Evolutionary conservation across 2,113 vertebrate species (phyloP).

Genomic region (Caranx melampygus): DNA sequence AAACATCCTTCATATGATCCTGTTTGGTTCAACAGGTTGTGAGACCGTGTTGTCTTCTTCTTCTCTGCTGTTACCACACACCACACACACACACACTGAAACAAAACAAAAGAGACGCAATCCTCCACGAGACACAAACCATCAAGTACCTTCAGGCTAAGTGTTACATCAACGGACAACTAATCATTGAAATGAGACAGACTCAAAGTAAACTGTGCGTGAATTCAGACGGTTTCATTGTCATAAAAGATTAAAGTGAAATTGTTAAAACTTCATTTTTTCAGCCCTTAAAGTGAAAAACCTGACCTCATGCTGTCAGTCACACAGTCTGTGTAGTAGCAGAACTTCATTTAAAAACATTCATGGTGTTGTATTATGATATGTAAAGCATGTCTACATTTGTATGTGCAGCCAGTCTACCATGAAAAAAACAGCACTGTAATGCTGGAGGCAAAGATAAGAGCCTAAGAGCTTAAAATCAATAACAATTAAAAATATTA

Average conservation of each 20-base stretch:
- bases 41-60: background rate
- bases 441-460: slow-evolving; percentile 28
- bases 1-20: slow-evolving; percentile 30
- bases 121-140: background rate
- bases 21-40: background rate
- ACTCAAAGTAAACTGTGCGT: slow-evolving; percentile 17
- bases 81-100: background rate
- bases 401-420: slow-evolving; percentile 2
- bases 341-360: slow-evolving; percentile 41
- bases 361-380: background rate
- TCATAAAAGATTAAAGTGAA: background rate
- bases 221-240: background rate
- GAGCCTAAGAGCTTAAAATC: slow-evolving; percentile 7
- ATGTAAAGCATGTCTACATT: background rate
- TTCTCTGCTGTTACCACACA: background rate
- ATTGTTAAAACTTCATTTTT: background rate
- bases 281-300: slow-evolving; percentile 15
- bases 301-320: background rate
- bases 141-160: background rate
- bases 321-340: background rate
- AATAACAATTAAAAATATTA: slow-evolving; percentile 42
- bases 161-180: background rate
- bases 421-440: background rate
- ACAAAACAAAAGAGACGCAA: background rate
- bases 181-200: slow-evolving; percentile 26